phyloP scores from a whole-genome alignment of 1,140 invertebrate species.

The Melanaphis sacchari region DNA sequence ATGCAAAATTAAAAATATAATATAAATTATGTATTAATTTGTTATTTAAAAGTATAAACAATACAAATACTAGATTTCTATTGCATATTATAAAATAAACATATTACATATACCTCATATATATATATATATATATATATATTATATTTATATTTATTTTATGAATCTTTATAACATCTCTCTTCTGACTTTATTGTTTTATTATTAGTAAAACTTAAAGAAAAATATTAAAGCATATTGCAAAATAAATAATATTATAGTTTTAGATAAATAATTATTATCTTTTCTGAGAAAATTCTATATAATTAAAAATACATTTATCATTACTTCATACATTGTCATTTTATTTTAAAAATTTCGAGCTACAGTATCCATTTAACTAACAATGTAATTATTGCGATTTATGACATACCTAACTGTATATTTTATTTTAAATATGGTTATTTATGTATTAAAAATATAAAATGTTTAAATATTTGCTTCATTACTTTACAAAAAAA shows the following conservation, averaged over 20 bases:
- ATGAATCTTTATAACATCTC: too few species aligned
- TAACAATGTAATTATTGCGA: background rate
- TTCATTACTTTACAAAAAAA: background rate
- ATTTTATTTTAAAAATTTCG: background rate
- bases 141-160: too few species aligned
- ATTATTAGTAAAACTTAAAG: background rate
- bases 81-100: background rate
- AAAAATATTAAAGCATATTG: background rate
- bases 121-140: too few species aligned
- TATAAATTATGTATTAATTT: too few species aligned
- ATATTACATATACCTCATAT: too few species aligned
- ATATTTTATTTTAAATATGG: background rate
- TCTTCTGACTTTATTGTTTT: too few species aligned
- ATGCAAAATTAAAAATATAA: background rate
- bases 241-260: background rate
- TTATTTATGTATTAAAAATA: background rate
- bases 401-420: background rate
- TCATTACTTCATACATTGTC: background rate
- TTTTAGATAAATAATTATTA: background rate
- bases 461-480: background rate
- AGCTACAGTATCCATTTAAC: background rate
- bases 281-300: background rate
- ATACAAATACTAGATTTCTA: background rate
- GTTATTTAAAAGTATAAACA: background rate
- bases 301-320: background rate